Base-by-base conservation (phyloP, 2,113 vertebrate species). In the Megaceryle maxima region DNA sequence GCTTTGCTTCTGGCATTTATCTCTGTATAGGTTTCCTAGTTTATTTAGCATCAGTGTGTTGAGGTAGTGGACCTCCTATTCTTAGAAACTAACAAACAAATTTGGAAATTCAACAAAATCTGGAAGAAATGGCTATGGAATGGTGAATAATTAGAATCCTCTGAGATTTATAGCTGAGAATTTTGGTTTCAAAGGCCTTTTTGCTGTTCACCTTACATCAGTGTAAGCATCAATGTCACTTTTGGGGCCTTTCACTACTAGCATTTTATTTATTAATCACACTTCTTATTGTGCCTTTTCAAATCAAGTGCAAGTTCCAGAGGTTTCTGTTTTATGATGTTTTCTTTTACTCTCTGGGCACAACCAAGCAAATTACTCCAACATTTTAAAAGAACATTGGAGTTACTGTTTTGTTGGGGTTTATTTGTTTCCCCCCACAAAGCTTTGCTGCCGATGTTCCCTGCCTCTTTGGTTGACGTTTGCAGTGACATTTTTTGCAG, bases 281-380 rank as follows among this genome's bases (percentile, higher is more conserved):
- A 62, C 22, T 91, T 78, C 24, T 79, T 11, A 16, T 46, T 76
- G 9, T 6, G 4, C 39, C 31, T 43, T 91, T 85, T 43, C 29
- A 70, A 74, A 78, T 63, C n/a, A 50, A 90, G 64, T n/a, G 11
- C 6, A 50, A 66, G n/a, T 50, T 60, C 22, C 48, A 62, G 24
- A 48, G 17, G 6, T 43, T 87, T 77, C 35, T 91, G 25, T 1
- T 51, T 0, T 8, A 6, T 0, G 2, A 5, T 7, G 12, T 4
- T 87, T 90, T 81, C 21, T 74, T 83, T 41, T 76, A 39, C 6
- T 26, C 2, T 74, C 46, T 86, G 28, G 6, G 12, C 26, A 13
- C 11, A 91, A 16, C 17, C 37, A 50, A 70, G 15, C 2, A 69
- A 73, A 67, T 19, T 11, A 19, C 24, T 9, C 6, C 11, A 3